Conservation (phyloP, 2,888 invertebrate genomes). For the Lasius platythorax region DNA sequence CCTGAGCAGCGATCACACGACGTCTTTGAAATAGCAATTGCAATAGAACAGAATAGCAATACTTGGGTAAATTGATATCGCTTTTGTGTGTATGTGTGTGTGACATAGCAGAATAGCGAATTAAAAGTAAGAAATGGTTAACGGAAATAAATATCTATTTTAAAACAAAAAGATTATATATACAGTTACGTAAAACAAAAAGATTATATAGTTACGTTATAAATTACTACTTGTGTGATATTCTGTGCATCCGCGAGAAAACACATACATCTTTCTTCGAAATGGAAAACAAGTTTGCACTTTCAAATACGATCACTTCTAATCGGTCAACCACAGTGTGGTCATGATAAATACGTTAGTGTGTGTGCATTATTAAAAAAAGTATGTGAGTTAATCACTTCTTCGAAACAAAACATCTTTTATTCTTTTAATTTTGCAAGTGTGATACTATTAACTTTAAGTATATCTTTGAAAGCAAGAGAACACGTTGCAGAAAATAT, state of each 20-base stretch:
- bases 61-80: neutral
- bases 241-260: slow-evolving; percentile 33
- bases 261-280: slow-evolving; percentile 21
- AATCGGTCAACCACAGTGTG: neutral
- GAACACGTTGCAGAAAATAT: neutral
- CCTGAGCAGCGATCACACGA: neutral
- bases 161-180: neutral
- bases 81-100: neutral
- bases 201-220: too few relatives aligned
- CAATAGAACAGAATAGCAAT: neutral
- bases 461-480: neutral
- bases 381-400: neutral
- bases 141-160: neutral
- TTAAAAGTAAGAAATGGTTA: neutral
- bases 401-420: neutral
- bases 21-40: slow-evolving; percentile 28
- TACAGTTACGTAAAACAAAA: too few relatives aligned
- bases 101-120: neutral
- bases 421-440: neutral
- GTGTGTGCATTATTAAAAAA: neutral
- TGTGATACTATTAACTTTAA: neutral
- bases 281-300: slow-evolving; percentile 29
- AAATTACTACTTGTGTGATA: slow-evolving; percentile 7
- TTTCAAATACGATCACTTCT: neutral
- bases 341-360: neutral